Evolutionary conservation across 2,888 invertebrate species (phyloP).

Genomic region (Pristionchus entomophagus): DNA sequence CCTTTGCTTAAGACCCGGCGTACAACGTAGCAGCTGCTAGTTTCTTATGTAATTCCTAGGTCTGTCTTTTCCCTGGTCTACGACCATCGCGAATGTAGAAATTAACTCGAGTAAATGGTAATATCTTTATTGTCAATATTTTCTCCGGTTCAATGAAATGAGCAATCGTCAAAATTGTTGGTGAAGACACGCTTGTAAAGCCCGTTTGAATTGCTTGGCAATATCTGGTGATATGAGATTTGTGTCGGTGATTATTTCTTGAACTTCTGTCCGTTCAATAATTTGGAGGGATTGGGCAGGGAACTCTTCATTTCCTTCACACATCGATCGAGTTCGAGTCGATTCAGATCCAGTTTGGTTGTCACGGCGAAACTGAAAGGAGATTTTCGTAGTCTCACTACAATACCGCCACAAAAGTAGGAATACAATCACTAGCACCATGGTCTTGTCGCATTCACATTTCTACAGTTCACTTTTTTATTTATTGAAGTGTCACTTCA

Average conservation of each 20-base stretch:
- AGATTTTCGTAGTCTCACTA: too few relatives aligned
- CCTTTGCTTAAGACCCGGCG: too few relatives aligned
- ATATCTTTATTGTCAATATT: too few relatives aligned
- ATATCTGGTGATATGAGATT: background rate
- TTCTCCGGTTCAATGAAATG: background rate
- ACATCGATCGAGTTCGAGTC: slow-evolving; percentile 59
- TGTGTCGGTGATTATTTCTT: background rate
- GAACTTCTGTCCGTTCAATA: slow-evolving; percentile 47
- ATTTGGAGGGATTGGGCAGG: slow-evolving; percentile 63
- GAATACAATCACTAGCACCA: too few relatives aligned
- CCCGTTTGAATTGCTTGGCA: slow-evolving; percentile 29
- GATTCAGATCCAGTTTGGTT: slow-evolving; percentile 58
- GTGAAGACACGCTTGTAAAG: background rate
- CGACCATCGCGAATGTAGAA: too few relatives aligned
- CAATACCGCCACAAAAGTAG: slow-evolving; percentile 10
- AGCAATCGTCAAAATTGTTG: background rate
- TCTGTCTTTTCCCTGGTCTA: too few relatives aligned
- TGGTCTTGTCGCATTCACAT: too few relatives aligned
- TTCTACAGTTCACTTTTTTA: too few relatives aligned
- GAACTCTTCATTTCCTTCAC: slow-evolving; percentile 60
- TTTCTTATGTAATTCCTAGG: too few relatives aligned
- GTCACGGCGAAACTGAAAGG: slow-evolving; percentile 61
- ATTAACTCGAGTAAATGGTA: too few relatives aligned
- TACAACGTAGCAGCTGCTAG: too few relatives aligned
- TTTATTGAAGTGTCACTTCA: too few relatives aligned